phyloP scores from a whole-genome alignment of 1,140 invertebrate species.

The Rhynchophorus ferrugineus region DNA sequence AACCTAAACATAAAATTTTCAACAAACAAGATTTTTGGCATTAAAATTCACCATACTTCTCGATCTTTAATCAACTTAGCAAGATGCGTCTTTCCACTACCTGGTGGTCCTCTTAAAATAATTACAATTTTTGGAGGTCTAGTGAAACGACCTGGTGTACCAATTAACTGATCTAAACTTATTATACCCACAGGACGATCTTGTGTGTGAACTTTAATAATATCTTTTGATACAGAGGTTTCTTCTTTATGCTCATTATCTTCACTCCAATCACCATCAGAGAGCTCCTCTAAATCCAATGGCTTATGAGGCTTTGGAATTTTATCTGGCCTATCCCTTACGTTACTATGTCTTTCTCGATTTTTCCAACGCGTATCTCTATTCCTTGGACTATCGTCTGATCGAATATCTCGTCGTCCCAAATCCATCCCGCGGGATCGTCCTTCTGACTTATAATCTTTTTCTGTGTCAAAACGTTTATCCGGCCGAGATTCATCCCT shows the following conservation, averaged over 20 bases:
- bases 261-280: conserved; percentile 41
- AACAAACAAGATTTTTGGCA: not conserved
- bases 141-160: conserved; percentile 60
- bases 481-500: not conserved
- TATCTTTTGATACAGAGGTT: conserved; percentile 15
- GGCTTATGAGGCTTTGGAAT: not conserved
- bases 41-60: conserved; percentile 37
- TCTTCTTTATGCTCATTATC: conserved; percentile 35
- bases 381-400: no score
- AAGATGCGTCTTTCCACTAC: conserved; percentile 82
- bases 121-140: conserved; percentile 79
- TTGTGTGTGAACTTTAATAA: not conserved
- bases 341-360: not conserved
- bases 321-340: not conserved
- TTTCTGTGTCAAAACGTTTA: not conserved
- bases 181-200: conserved; percentile 10
- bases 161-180: conserved; percentile 78
- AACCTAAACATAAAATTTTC: conserved; percentile 46
- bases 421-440: not conserved
- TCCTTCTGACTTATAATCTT: not conserved
- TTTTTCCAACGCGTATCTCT: no score
- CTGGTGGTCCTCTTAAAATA: conserved; percentile 82
- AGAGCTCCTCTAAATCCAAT: conserved; percentile 24
- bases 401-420: conserved; percentile 1
- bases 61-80: conserved; percentile 79